Percentiles rank a stretch among this genome's conserved stretches.
Evolutionary conservation across 1,140 invertebrate species (phyloP).

Genomic region (Nephila pilipes): DNA sequence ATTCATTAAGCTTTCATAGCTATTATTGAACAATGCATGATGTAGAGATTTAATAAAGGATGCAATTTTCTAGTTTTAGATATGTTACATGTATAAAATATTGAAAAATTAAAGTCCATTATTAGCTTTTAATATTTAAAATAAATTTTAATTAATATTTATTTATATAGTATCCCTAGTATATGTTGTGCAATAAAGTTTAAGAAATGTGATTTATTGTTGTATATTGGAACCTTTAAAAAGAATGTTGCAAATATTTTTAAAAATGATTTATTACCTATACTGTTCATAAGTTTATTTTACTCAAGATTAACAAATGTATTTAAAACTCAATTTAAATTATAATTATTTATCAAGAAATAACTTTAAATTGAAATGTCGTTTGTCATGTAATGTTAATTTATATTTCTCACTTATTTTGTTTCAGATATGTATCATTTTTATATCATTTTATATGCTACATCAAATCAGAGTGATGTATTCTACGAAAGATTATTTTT

Average conservation of each 20-base stretch:
- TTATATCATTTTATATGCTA: too few relatives aligned
- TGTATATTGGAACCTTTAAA: background rate
- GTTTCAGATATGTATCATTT: too few relatives aligned
- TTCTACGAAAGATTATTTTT: too few relatives aligned
- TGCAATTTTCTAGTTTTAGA: constrained; percentile 4
- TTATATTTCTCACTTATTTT: too few relatives aligned
- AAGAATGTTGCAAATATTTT: background rate
- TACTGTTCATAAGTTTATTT: too few relatives aligned
- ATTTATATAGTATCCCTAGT: background rate
- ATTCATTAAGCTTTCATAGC: background rate
- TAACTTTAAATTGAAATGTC: too few relatives aligned
- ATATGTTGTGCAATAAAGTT: background rate
- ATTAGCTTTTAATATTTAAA: constrained; percentile 1
- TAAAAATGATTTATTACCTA: too few relatives aligned
- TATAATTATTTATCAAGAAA: too few relatives aligned
- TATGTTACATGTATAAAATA: background rate
- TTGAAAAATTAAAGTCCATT: background rate
- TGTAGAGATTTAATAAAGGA: background rate
- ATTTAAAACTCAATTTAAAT: too few relatives aligned
- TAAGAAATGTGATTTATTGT: background rate
- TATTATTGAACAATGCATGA: background rate
- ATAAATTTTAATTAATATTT: background rate
- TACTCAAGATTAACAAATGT: too few relatives aligned
- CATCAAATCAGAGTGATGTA: too few relatives aligned
- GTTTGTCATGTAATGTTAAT: too few relatives aligned